phyloP scores from a whole-genome alignment of 1,140 invertebrate genomes.

The silkworm (Bombyx mori) region ASM3026992v2 NC_085111.1:9974501-9975000 shows the following conservation, averaged over 20 bases:
- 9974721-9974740: slow-evolving; percentile 55
- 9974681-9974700: slow-evolving; percentile 32
- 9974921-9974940: slow-evolving; percentile 16
- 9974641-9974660: slow-evolving; percentile 54
- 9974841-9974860: too few species aligned
- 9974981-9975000: slow-evolving; percentile 49
- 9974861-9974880: too few species aligned
- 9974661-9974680: slow-evolving; percentile 42
- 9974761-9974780: slow-evolving; percentile 30
- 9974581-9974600: slow-evolving; percentile 3
- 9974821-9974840: slow-evolving; percentile 8
- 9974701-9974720: slow-evolving; percentile 38
- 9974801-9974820: slow-evolving; percentile 48
- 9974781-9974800: slow-evolving; percentile 55
- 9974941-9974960: slow-evolving; percentile 62
- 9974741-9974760: slow-evolving; percentile 63
- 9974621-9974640: slow-evolving; percentile 29
- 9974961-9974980: slow-evolving; percentile 51
- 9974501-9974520: slow-evolving; percentile 22
- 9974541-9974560: too few species aligned
- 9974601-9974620: slow-evolving; percentile 8
- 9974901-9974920: slow-evolving; percentile 12
- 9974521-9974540: neutral
- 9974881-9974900: slow-evolving; percentile 3
- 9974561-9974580: too few species aligned